Base-by-base conservation (phyloP, 2,888 invertebrate species). In the Microplitis deprimator region DNA sequence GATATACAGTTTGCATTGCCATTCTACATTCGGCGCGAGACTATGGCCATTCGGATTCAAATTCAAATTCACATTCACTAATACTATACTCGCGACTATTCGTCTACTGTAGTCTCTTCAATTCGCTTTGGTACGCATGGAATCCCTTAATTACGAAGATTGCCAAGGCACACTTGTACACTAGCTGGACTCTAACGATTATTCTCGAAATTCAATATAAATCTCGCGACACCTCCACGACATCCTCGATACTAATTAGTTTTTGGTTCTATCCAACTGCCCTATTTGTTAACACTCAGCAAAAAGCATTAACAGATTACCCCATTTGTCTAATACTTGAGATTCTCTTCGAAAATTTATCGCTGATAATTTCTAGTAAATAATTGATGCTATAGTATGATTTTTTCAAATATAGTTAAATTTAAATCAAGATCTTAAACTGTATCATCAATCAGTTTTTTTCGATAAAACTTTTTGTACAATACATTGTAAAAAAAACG, bases 81-180 rank as follows among this genome's bases (percentile, higher is more conserved):
- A 29, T 29, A 50, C 50, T 50, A 50, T 50, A 50, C 50, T 13
- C 50, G 10, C 50, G 13, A 50, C 13, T 13, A 38, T 20, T 13
- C 39, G 16, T 40, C 20, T 39, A 65, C 67, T 41, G 5, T 68
- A 70, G 68, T 68, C 75, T 75, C 75, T 78, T 75, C 78, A 73
- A 78, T 78, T 75, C 73, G 64, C 78, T 78, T 69, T 67, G 78
- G 79, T 76, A 80, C 79, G 79, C 76, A 73, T 73, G 79, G 79
- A 80, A 80, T 80, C 79, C 79, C 78, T 77, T 80, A 80, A 80
- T 80, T 80, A 80, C 79, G 78, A 80, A 80, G 77, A 80, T 80
- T 78, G 79, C 79, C 69, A 64, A 40, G 62, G 72, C 62, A 20
- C 76, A 69, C 68, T 64, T 67, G 71, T 41, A 64, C 67, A 50